Conservation (phyloP, 2,888 invertebrate genomes). For the Escarpia spicata region DNA sequence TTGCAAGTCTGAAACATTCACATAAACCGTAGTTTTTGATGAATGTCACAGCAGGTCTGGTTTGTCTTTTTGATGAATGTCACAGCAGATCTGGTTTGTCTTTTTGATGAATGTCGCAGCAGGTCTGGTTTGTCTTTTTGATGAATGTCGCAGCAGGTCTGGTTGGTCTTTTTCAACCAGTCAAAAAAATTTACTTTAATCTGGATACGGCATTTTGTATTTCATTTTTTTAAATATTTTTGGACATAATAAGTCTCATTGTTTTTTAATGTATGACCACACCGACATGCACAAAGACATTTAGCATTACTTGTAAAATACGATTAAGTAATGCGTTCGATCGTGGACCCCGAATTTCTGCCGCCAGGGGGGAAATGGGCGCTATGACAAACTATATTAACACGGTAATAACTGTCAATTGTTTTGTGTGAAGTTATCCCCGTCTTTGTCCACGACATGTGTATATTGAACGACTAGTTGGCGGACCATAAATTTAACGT, state of each 20-base stretch:
- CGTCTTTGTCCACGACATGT: no score
- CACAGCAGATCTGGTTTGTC: not conserved
- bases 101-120: not conserved
- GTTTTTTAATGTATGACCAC: not conserved
- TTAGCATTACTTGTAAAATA: not conserved
- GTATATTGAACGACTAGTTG: no score
- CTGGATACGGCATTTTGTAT: not conserved
- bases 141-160: not conserved
- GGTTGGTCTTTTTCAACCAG: slow-evolving; percentile 25
- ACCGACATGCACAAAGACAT: not conserved
- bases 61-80: not conserved
- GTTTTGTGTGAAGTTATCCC: no score
- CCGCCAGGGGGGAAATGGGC: no score
- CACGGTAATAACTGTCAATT: no score
- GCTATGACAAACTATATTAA: no score
- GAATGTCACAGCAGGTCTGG: not conserved
- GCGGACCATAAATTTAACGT: no score
- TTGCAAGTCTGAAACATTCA: slow-evolving; percentile 21
- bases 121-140: not conserved
- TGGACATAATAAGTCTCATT: not conserved
- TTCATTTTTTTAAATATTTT: not conserved
- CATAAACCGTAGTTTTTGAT: not conserved
- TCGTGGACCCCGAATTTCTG: no score
- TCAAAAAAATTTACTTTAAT: slow-evolving; percentile 12
- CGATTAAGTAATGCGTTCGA: not conserved